Base-by-base conservation (phyloP, 2,113 vertebrate species). In the Microtus ochrogaster region DNA sequence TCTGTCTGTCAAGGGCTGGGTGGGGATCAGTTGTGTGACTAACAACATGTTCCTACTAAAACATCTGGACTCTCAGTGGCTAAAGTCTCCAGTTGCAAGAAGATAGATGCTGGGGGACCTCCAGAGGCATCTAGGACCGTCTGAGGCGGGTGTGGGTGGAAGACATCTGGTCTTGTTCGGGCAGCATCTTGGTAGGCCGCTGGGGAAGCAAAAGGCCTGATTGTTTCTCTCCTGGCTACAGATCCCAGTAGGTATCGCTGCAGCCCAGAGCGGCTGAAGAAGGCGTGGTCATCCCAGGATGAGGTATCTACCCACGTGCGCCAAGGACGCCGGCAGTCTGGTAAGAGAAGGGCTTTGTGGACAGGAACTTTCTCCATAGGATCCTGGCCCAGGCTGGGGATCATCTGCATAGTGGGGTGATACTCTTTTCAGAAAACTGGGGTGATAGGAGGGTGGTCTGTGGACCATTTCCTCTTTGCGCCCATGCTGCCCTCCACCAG, bases 241-340 rank as follows among this genome's bases (percentile, higher is more conserved):
- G 99, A 99, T 98, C 98, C 99, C 65, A 98, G 98, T 65, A 99
- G 98, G 97, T 99, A 99, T 97, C 99, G 99, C 76, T 99, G 98
- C 41, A 99, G 99, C 96, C 99, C 99, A 0, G 99, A 99, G 97
- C 98, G 98, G 90, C 97, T 99, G 95, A 99, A 99, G 98, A 99
- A 99, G 97, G 97, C 98, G 0, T 98, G 98, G 98, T 99, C 98
- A 58, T 98, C 97, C 94, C 98, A 99, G 30, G 98, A 98, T 0
- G 99, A 99, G 65, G 97, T 98, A 70, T 96, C 98, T 10, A 81
- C 85, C 2, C 97, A 95, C 0, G 97, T 63, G 0, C 96, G 98
- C 24, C 98, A 99, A 83, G 99, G 98, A 22, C 99, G 99, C 85
- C 98, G 99, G 92, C 99, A 99, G 86, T 99, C 99, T 12, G 99